A percentile compares a stretch with the other conserved stretches of the same genome.
Conservation (phyloP, 2,797 vertebrate species). For the Sebastiscus albofasciatus region DNA sequence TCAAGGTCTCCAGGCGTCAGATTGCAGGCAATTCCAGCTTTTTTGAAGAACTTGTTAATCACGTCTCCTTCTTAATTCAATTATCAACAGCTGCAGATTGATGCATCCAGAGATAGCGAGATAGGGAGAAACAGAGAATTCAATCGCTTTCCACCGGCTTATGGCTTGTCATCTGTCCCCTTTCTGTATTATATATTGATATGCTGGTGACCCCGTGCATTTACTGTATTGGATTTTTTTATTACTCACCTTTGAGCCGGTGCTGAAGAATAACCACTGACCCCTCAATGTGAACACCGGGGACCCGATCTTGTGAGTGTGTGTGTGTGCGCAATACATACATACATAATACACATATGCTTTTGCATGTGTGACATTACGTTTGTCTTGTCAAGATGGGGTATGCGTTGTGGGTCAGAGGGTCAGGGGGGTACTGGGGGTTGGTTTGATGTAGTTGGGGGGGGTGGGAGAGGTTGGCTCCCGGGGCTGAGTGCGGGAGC, state of each 20-base stretch:
- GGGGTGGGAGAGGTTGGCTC: slow-evolving; percentile 66
- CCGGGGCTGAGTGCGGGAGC: slow-evolving; percentile 68
- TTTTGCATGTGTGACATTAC: slow-evolving; percentile 61
- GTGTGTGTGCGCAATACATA: slow-evolving; percentile 29
- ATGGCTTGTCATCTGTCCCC: slow-evolving; percentile 89
- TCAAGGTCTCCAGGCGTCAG: slow-evolving; percentile 66
- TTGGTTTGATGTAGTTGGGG: slow-evolving; percentile 75
- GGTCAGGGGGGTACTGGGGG: slow-evolving; percentile 69
- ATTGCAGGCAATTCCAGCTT: slow-evolving; percentile 77
- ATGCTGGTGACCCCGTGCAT: slow-evolving; percentile 84
- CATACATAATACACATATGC: slow-evolving; percentile 53
- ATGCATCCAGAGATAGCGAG: slow-evolving; percentile 73
- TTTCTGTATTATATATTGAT: slow-evolving; percentile 86
- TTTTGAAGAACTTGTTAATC: slow-evolving; percentile 85
- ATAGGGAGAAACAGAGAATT: slow-evolving; percentile 73
- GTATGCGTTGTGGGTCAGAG: slow-evolving; percentile 61
- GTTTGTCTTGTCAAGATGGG: slow-evolving; percentile 62
- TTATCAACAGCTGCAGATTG: slow-evolving; percentile 83
- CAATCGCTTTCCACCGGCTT: slow-evolving; percentile 82
- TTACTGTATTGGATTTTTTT: slow-evolving; percentile 91
- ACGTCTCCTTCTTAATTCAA: slow-evolving; percentile 80
- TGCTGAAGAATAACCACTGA: slow-evolving; percentile 88
- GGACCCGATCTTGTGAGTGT: slow-evolving; percentile 27
- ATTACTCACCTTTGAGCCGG: slow-evolving; percentile 89
- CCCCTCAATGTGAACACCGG: slow-evolving; percentile 84